A percentile compares a stretch with the other conserved stretches of the same genome.
These are phyloP conservation scores for Andrena minutula DNA, from an alignment of 2,888 invertebrate species.

Conservation along the genomic window DNA sequence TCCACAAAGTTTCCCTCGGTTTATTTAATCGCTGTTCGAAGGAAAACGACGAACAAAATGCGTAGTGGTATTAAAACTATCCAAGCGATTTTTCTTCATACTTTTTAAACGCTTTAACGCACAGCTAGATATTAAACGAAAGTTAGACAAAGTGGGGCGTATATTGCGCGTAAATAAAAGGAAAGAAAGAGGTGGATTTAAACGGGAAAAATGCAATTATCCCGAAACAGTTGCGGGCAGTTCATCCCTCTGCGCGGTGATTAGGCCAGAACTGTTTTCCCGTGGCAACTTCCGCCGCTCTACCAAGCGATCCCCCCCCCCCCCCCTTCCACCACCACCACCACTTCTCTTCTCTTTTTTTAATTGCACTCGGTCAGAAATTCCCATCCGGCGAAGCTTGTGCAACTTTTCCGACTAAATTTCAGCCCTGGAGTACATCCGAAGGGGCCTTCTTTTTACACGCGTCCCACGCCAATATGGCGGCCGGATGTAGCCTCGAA, in stretches of 20 bases:
- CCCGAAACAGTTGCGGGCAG: constrained; percentile 32
- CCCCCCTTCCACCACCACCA: too few species aligned
- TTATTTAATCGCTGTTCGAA: too few species aligned
- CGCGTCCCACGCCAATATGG: constrained; percentile 11
- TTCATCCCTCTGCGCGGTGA: not conserved
- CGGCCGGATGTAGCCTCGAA: not conserved
- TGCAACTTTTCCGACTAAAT: constrained; percentile 65
- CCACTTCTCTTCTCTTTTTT: constrained; percentile 23
- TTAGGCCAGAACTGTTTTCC: constrained; percentile 43
- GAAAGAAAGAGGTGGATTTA: constrained; percentile 1
- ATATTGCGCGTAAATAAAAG: constrained; percentile 24
- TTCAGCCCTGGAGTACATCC: constrained; percentile 16
- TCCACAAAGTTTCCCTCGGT: too few species aligned
- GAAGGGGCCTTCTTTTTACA: constrained; percentile 3
- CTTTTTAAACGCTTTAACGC: constrained; percentile 1
- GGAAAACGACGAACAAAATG: too few species aligned
- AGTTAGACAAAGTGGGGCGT: constrained; percentile 39
- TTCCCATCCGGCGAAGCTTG: constrained; percentile 26
- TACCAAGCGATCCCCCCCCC: constrained; percentile 32
- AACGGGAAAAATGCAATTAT: constrained; percentile 49
- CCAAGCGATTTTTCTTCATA: constrained; percentile 1
- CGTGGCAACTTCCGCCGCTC: constrained; percentile 33
- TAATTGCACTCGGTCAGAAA: constrained; percentile 50
- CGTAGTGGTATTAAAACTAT: not conserved
- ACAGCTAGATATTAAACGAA: constrained; percentile 32